These are phyloP conservation scores for Augiades crinisus DNA, from an alignment of 2,888 invertebrate species.

Conservation along the genomic window DNA sequence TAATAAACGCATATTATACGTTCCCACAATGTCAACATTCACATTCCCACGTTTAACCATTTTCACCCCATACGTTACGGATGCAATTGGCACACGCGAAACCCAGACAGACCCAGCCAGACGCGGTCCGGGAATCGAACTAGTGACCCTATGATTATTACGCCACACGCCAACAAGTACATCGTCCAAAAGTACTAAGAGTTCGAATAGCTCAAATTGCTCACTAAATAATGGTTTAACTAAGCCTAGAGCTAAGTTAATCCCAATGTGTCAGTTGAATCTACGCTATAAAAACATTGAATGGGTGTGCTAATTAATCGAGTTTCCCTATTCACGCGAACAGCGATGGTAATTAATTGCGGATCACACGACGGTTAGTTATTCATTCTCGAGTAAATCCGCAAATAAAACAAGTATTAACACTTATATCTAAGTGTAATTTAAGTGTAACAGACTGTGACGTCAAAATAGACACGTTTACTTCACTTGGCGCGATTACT, in stretches of 20 bases:
- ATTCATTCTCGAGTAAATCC: constrained; percentile 37
- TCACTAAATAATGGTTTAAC: not conserved
- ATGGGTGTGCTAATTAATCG: constrained; percentile 52
- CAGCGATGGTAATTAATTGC: constrained; percentile 46
- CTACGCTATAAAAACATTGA: constrained; percentile 39
- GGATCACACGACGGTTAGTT: constrained; percentile 56
- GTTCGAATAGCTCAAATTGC: not conserved
- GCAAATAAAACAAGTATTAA: constrained; percentile 14
- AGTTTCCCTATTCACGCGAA: constrained; percentile 52
- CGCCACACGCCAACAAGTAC: too few relatives aligned
- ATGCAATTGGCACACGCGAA: too few relatives aligned
- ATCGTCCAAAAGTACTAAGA: too few relatives aligned
- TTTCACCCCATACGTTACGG: too few relatives aligned
- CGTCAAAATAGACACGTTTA: not conserved
- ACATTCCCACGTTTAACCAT: too few relatives aligned
- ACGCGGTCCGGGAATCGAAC: too few relatives aligned
- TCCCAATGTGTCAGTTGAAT: constrained; percentile 37
- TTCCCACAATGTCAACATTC: too few relatives aligned
- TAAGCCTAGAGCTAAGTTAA: constrained; percentile 10
- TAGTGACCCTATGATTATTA: too few relatives aligned
- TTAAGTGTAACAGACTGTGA: constrained; percentile 6
- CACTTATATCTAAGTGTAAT: constrained; percentile 10
- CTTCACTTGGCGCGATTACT: not conserved
- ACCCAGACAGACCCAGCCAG: too few relatives aligned
- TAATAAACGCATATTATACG: too few relatives aligned